A percentile compares a stretch with the other conserved stretches of the same genome.
Conservation (phyloP, 1,140 invertebrate species). For the Magallana angulata region DNA sequence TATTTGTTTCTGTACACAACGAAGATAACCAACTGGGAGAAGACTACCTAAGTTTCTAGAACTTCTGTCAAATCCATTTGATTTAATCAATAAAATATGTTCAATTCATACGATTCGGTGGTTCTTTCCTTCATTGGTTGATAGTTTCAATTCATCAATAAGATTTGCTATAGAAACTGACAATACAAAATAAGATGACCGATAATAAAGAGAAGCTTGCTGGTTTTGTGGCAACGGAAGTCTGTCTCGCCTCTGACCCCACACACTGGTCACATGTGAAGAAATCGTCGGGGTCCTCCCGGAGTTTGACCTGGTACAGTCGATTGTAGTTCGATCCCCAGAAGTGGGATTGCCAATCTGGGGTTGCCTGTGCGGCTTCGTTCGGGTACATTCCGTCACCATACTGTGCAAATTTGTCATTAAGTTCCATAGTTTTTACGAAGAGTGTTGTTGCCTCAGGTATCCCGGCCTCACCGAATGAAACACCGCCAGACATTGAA, state of each 20-base stretch:
- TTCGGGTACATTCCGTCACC: slow-evolving; percentile 60
- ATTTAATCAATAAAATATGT: too few relatives aligned
- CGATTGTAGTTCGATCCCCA: slow-evolving; percentile 61
- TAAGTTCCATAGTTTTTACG: slow-evolving; percentile 23
- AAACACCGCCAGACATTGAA: slow-evolving; percentile 31
- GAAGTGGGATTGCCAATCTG: slow-evolving; percentile 57
- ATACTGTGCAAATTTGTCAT: slow-evolving; percentile 43
- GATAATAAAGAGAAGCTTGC: too few relatives aligned
- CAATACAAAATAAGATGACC: too few relatives aligned
- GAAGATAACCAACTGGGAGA: too few relatives aligned
- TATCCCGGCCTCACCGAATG: not conserved
- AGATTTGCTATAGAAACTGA: too few relatives aligned
- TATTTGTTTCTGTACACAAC: too few relatives aligned
- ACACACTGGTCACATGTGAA: slow-evolving; percentile 60
- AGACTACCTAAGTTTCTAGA: too few relatives aligned
- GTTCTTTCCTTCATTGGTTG: too few relatives aligned
- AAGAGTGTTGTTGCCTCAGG: not conserved
- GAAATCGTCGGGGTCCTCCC: slow-evolving; percentile 55
- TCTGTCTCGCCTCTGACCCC: slow-evolving; percentile 40
- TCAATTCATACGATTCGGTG: too few relatives aligned
- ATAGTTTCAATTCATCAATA: too few relatives aligned
- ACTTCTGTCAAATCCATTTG: too few relatives aligned
- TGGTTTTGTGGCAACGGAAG: too few relatives aligned
- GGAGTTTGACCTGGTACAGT: slow-evolving; percentile 55
- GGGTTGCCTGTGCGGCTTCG: slow-evolving; percentile 48